phyloP scores from a whole-genome alignment of 2,888 invertebrate genomes.

The Amorpha juglandis region DNA sequence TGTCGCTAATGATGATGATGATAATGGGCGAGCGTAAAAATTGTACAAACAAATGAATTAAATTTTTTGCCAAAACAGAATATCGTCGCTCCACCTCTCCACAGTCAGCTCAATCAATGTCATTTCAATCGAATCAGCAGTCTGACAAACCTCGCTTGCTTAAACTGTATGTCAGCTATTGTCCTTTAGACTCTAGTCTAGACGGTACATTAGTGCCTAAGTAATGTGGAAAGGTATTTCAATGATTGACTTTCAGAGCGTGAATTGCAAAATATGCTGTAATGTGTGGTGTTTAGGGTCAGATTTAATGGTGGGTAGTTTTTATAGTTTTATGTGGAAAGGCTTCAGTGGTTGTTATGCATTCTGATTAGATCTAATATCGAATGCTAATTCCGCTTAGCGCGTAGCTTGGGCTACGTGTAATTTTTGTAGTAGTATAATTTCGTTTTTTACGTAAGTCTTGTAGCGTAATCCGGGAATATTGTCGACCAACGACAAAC shows the following conservation, averaged over 20 bases:
- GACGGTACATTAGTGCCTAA: slow-evolving; percentile 1
- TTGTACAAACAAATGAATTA: too few relatives aligned
- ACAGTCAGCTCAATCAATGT: neutral
- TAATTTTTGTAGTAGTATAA: too few relatives aligned
- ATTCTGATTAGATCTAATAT: too few relatives aligned
- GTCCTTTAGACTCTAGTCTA: slow-evolving; percentile 3
- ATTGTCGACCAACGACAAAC: too few relatives aligned
- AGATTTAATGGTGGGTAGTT: neutral
- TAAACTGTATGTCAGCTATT: slow-evolving; percentile 3
- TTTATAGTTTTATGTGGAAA: neutral
- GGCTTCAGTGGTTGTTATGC: neutral
- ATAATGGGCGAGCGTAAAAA: too few relatives aligned
- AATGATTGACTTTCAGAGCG: neutral
- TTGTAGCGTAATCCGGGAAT: too few relatives aligned
- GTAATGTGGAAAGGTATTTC: slow-evolving; percentile 2
- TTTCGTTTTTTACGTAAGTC: too few relatives aligned
- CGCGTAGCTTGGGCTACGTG: too few relatives aligned
- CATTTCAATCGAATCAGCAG: slow-evolving; percentile 5
- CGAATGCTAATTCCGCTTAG: too few relatives aligned
- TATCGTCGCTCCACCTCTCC: neutral
- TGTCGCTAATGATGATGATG: too few relatives aligned
- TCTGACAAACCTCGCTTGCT: neutral
- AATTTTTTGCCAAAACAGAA: too few relatives aligned
- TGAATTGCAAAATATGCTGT: neutral
- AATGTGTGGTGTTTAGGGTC: neutral